A percentile compares a stretch with the other conserved stretches of the same genome.
phyloP scores from a whole-genome alignment of 1,140 invertebrate species.

The Geopemphigus sp. region DNA sequence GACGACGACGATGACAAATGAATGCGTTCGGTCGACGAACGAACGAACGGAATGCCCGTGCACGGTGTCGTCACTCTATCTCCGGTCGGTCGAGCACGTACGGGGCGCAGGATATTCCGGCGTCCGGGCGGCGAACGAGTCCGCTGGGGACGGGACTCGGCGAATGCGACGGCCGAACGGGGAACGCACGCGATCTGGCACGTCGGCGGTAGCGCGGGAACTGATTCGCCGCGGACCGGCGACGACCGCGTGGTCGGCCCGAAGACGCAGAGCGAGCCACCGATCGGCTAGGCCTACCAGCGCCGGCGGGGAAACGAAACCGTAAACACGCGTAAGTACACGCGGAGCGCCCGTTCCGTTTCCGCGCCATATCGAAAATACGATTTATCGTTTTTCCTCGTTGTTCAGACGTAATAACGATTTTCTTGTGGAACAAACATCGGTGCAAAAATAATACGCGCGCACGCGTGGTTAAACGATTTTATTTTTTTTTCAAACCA shows the following conservation, averaged over 20 bases:
- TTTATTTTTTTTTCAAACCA: too few relatives aligned
- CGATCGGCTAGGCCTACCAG: not conserved
- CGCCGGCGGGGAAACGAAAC: not conserved
- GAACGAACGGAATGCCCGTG: too few relatives aligned
- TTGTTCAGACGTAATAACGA: too few relatives aligned
- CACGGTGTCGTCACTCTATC: too few relatives aligned
- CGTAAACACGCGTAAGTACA: not conserved
- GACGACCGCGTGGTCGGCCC: not conserved
- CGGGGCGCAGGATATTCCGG: not conserved
- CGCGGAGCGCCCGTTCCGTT: not conserved
- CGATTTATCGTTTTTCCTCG: too few relatives aligned
- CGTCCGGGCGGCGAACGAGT: not conserved
- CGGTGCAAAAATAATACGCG: too few relatives aligned
- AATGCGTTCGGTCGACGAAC: too few relatives aligned
- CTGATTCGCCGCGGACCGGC: constrained; percentile 15
- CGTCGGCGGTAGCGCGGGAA: constrained; percentile 4
- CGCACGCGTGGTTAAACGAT: too few relatives aligned
- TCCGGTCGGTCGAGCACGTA: too few relatives aligned
- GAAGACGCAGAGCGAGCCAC: constrained; percentile 14
- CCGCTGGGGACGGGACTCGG: not conserved
- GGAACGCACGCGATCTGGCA: not conserved
- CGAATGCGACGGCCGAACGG: not conserved
- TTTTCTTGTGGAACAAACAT: too few relatives aligned
- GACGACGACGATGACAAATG: too few relatives aligned
- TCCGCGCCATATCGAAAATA: too few relatives aligned